Evolutionary conservation across 1,140 invertebrate genomes (phyloP), one percentile per base, ranked within the genome.

Genomic region (Habropoda laboriosa): DNA sequence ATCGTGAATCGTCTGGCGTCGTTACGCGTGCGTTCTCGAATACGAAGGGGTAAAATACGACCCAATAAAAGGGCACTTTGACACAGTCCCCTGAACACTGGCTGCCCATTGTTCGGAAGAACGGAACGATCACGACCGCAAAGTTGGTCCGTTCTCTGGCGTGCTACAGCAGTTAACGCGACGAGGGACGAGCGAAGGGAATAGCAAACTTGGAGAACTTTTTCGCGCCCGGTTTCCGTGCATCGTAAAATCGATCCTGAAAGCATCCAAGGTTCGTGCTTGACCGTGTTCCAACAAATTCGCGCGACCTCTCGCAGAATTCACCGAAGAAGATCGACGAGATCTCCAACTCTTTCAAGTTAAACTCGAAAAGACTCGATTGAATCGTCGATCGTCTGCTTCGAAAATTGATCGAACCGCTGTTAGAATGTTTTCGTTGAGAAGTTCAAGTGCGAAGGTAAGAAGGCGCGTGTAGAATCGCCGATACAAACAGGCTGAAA

Each of bases 61-160:
- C 76, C 73, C 79, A 81, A 86, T 88, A 86, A 88, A 87, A 88
- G 77, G 72, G 80, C 77, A 80, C 64, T 87, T 85, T 79, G 82
- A 85, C 82, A 85, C 76, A 80, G 81, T 86, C 78, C 60, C 58
- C 49, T 64, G 73, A 79, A 78, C 32, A 80, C 80, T 86, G 82
- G 51, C 40, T 82, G 60, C 51, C 75, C 55, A 86, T 86, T 82
- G 84, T 86, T 86, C 83, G 76, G 35, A 66, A 57, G 66, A 53
- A 68, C 60, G 24, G 60, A 64, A 79, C 64, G 79, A 85, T 87
- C 76, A 68, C 58, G 68, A 51, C 35, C 72, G 77, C 53, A 75
- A 84, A 82, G 70, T 72, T 61, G 58, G 51, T 51, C 55, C 73
- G 40, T 61, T 63, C 73, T 80, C 30, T 61, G 77, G 79, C 60